These are phyloP conservation scores for Caenorhabditis doughertyi DNA, from an alignment of 2,888 invertebrate genomes.

Conservation along the genomic window DNA sequence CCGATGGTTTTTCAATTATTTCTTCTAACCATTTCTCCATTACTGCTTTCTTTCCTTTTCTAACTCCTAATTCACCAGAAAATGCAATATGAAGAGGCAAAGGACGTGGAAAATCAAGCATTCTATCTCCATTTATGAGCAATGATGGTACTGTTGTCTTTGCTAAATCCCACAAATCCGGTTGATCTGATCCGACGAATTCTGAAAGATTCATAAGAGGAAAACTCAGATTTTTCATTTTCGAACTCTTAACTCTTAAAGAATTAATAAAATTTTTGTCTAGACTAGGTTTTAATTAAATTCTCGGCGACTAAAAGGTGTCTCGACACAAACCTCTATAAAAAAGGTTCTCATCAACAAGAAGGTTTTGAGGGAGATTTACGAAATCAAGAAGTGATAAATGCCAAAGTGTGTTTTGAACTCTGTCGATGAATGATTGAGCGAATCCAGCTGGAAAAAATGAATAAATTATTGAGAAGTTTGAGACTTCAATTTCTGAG, in stretches of 20 bases:
- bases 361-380: slow-evolving; percentile 79
- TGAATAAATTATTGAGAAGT: background rate
- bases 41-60: slow-evolving; percentile 48
- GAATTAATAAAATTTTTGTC: background rate
- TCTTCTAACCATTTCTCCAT: slow-evolving; percentile 62
- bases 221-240: background rate
- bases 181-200: slow-evolving; percentile 55
- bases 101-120: slow-evolving; percentile 82
- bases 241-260: background rate
- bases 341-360: slow-evolving; percentile 79
- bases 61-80: slow-evolving; percentile 77
- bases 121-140: slow-evolving; percentile 80
- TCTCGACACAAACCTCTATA: slow-evolving; percentile 65
- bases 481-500: no score
- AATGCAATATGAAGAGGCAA: slow-evolving; percentile 78
- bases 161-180: slow-evolving; percentile 78
- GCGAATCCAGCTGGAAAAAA: slow-evolving; percentile 67
- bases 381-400: slow-evolving; percentile 80
- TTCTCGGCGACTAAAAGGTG: background rate
- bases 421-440: slow-evolving; percentile 74
- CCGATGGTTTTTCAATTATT: slow-evolving; percentile 64
- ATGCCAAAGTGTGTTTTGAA: slow-evolving; percentile 80
- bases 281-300: slow-evolving; percentile 9
- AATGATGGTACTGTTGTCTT: slow-evolving; percentile 72
- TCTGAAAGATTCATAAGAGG: no score